phyloP scores from a whole-genome alignment of 2,888 invertebrate genomes.

The Eurois occulta region DNA sequence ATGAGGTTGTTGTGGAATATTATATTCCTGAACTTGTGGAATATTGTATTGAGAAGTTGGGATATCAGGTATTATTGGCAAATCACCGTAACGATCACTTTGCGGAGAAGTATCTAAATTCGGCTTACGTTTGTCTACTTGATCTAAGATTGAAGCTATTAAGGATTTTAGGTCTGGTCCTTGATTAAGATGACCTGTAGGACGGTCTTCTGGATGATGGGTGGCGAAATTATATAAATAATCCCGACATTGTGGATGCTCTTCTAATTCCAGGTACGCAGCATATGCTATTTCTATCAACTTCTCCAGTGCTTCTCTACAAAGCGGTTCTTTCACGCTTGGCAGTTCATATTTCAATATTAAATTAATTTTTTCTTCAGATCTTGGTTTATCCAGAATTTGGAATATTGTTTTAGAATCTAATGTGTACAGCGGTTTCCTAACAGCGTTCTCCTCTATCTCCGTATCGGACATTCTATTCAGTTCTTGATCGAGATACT shows the following conservation, averaged over 20 bases:
- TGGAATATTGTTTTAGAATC: slow-evolving; percentile 49
- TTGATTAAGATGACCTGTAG: slow-evolving; percentile 31
- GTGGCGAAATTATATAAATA: slow-evolving; percentile 50
- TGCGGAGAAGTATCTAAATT: not conserved
- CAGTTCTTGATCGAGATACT: slow-evolving; percentile 45
- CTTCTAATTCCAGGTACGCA: slow-evolving; percentile 63
- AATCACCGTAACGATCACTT: slow-evolving; percentile 19
- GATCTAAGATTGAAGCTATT: slow-evolving; percentile 41
- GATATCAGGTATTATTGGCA: not conserved
- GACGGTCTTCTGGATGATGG: slow-evolving; percentile 39
- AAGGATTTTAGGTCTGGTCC: slow-evolving; percentile 35
- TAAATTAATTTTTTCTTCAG: slow-evolving; percentile 56
- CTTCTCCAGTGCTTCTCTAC: slow-evolving; percentile 67
- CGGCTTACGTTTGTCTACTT: slow-evolving; percentile 33
- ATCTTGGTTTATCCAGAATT: slow-evolving; percentile 30
- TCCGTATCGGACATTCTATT: slow-evolving; percentile 17
- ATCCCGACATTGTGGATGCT: slow-evolving; percentile 62
- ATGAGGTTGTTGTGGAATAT: not conserved
- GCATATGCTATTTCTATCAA: slow-evolving; percentile 68
- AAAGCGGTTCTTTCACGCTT: slow-evolving; percentile 58
- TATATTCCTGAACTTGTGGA: not conserved
- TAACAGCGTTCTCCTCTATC: slow-evolving; percentile 22
- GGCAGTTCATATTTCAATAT: slow-evolving; percentile 69
- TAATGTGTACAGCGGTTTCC: slow-evolving; percentile 42
- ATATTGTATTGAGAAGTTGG: not conserved